Percentiles rank a stretch among this genome's conserved stretches.
These are phyloP conservation scores for Ptyas mucosa DNA, from an alignment of 2,113 vertebrate genomes.

Conservation along the genomic window DNA sequence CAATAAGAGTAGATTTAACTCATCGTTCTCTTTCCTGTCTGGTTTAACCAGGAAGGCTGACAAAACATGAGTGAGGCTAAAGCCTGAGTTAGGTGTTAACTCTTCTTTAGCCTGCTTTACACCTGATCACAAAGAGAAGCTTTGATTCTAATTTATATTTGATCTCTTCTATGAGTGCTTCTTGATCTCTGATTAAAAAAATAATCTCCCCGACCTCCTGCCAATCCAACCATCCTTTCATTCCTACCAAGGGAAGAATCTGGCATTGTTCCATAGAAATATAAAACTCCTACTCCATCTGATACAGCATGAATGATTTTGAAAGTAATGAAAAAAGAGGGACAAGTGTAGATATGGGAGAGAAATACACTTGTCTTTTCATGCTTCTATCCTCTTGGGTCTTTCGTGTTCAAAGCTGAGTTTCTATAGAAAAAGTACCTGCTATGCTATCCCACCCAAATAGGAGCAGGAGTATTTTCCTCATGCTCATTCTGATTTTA, in stretches of 20 bases:
- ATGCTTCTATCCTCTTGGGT: not conserved
- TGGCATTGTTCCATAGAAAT: not conserved
- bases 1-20: not conserved
- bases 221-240: not conserved
- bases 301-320: not conserved
- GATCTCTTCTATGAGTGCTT: not conserved
- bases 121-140: not conserved
- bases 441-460: too few species aligned
- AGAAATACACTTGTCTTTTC: not conserved
- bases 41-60: not conserved
- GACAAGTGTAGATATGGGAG: not conserved
- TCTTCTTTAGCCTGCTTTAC: not conserved
- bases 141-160: not conserved
- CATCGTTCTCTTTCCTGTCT: not conserved
- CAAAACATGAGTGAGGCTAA: not conserved
- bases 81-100: not conserved
- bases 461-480: not conserved
- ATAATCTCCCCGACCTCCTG: not conserved
- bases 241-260: not conserved
- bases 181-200: not conserved
- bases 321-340: not conserved
- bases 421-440: not conserved
- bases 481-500: not conserved
- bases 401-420: not conserved
- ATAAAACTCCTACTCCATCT: not conserved